A percentile compares a stretch with the other conserved stretches of the same genome.
phyloP scores from a whole-genome alignment of 2,113 vertebrate species.

The Seriola dumerili region DNA sequence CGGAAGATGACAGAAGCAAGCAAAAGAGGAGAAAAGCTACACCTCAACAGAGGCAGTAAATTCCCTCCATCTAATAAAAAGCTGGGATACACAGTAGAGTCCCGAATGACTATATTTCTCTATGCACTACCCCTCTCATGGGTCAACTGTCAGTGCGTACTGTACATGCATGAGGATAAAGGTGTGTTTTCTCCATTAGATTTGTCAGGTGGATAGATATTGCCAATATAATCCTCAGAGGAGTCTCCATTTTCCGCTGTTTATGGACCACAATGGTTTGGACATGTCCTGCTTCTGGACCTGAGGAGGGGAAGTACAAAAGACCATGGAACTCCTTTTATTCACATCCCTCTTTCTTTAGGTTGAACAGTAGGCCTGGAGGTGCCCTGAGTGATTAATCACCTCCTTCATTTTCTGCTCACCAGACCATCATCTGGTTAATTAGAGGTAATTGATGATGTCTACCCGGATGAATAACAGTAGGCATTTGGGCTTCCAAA shows the following conservation, averaged over 20 bases:
- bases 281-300: slow-evolving; percentile 22
- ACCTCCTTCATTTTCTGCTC: slow-evolving; percentile 76
- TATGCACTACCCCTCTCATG: neutral
- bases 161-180: slow-evolving; percentile 2
- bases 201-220: slow-evolving; percentile 42
- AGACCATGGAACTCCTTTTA: slow-evolving; percentile 16
- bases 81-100: slow-evolving; percentile 4
- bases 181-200: slow-evolving; percentile 46
- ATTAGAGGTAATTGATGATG: slow-evolving; percentile 81
- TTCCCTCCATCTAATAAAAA: slow-evolving; percentile 49
- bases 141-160: neutral
- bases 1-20: slow-evolving; percentile 60
- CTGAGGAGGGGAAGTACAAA: slow-evolving; percentile 9
- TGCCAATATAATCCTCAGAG: slow-evolving; percentile 12
- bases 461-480: slow-evolving; percentile 72
- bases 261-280: slow-evolving; percentile 29
- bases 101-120: slow-evolving; percentile 7
- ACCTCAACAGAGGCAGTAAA: slow-evolving; percentile 44
- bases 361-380: slow-evolving; percentile 25
- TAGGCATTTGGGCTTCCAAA: slow-evolving; percentile 46
- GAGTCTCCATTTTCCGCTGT: slow-evolving; percentile 13
- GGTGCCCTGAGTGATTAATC: slow-evolving; percentile 74
- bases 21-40: slow-evolving; percentile 40
- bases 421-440: slow-evolving; percentile 84
- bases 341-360: neutral